Percentiles rank a stretch among this genome's conserved stretches.
These are phyloP conservation scores for Colaptes auratus DNA, from an alignment of 2,113 vertebrate genomes.

Conservation along the genomic window DNA sequence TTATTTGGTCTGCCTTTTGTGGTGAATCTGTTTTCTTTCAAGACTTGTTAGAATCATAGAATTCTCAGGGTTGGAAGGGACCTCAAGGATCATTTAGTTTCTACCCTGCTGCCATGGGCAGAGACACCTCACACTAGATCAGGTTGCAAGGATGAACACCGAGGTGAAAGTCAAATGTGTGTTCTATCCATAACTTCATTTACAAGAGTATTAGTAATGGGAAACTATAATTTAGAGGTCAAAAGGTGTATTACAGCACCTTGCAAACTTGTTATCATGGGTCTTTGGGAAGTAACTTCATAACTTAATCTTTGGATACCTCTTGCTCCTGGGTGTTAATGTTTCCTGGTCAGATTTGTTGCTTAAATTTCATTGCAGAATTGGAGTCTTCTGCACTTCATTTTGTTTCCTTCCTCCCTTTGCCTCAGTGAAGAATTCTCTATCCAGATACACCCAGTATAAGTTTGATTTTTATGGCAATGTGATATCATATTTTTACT, in stretches of 20 bases:
- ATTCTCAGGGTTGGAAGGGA: no score
- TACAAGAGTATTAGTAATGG: not conserved
- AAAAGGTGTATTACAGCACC: not conserved
- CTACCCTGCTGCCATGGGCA: no score
- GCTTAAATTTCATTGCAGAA: not conserved
- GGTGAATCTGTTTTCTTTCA: not conserved
- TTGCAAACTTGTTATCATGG: not conserved
- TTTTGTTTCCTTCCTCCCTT: not conserved
- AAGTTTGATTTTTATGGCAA: not conserved
- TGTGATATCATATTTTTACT: not conserved
- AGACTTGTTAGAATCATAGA: not conserved
- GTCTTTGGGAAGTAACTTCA: not conserved
- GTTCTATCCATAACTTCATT: not conserved
- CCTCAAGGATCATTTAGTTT: no score
- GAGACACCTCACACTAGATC: no score
- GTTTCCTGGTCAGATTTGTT: not conserved
- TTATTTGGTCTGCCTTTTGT: not conserved
- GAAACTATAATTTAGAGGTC: not conserved
- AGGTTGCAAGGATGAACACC: not conserved
- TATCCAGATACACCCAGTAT: accelerated
- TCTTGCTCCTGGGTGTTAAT: not conserved
- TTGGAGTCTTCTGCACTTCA: not conserved
- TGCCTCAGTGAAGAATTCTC: not conserved
- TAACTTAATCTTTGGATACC: not conserved
- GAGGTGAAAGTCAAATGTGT: not conserved